A percentile compares a stretch with the other conserved stretches of the same genome.
phyloP scores from a whole-genome alignment of 2,797 vertebrate genomes.

The Salarias fasciatus region DNA sequence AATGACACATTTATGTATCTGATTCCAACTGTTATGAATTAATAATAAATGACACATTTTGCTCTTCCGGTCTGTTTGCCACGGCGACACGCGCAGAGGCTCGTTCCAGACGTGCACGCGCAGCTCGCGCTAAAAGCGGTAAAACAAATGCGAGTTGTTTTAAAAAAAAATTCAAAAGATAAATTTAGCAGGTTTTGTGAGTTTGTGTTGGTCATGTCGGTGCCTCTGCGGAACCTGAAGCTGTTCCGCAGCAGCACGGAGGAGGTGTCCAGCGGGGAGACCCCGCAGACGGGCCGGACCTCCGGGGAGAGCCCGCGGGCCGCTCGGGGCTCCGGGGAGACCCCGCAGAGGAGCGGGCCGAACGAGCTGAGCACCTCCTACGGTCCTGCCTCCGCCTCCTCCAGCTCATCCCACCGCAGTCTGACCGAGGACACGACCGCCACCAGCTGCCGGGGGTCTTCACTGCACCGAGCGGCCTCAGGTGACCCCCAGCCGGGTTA shows the following conservation, averaged over 20 bases:
- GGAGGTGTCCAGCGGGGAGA: slow-evolving; percentile 62
- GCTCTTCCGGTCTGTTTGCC: too few species aligned
- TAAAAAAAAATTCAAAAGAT: too few species aligned
- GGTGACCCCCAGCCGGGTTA: slow-evolving; percentile 40
- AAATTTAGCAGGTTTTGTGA: too few species aligned
- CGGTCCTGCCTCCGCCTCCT: slow-evolving; percentile 47
- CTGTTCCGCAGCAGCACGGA: slow-evolving; percentile 81
- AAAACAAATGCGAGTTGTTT: too few species aligned
- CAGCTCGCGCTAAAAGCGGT: too few species aligned
- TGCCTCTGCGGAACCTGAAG: neutral
- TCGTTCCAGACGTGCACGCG: too few species aligned
- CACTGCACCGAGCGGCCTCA: slow-evolving; percentile 19
- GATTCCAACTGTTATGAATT: too few species aligned
- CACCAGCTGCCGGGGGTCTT: slow-evolving; percentile 32
- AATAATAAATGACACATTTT: too few species aligned
- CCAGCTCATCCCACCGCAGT: slow-evolving; percentile 41
- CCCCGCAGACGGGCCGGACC: slow-evolving; percentile 33
- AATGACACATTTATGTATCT: too few species aligned
- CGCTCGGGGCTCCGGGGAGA: slow-evolving; percentile 22
- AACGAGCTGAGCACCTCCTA: slow-evolving; percentile 30
- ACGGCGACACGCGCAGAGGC: too few species aligned
- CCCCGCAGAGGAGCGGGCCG: slow-evolving; percentile 1
- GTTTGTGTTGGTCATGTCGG: too few species aligned
- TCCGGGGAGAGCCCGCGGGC: slow-evolving; percentile 18
- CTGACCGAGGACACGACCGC: slow-evolving; percentile 24